These are phyloP conservation scores for Latrodectus geometricus DNA, from an alignment of 1,140 invertebrate species.

Conservation along the genomic window DNA sequence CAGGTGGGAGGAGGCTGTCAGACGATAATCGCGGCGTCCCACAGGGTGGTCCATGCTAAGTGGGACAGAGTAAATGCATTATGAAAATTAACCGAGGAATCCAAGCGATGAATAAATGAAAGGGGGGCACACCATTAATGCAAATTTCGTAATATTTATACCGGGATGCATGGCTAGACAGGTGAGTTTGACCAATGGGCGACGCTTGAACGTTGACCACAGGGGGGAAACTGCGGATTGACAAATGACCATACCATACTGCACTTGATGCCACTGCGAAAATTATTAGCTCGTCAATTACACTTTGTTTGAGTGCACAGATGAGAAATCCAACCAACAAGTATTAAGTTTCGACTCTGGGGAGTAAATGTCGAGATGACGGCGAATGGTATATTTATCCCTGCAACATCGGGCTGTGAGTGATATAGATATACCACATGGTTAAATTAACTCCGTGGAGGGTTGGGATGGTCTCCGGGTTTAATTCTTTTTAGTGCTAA, in stretches of 20 bases:
- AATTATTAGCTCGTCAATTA: slow-evolving; percentile 60
- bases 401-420: background rate
- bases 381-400: slow-evolving; percentile 27
- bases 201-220: slow-evolving; percentile 36
- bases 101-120: slow-evolving; percentile 55
- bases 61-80: slow-evolving; percentile 56
- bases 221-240: slow-evolving; percentile 30
- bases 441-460: slow-evolving; percentile 39
- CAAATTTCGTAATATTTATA: slow-evolving; percentile 60
- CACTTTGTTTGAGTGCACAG: slow-evolving; percentile 52
- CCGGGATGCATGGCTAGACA: slow-evolving; percentile 36
- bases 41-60: slow-evolving; percentile 36
- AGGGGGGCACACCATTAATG: slow-evolving; percentile 41
- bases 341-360: slow-evolving; percentile 38
- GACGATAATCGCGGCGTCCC: slow-evolving; percentile 17
- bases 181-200: slow-evolving; percentile 57
- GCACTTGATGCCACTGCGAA: slow-evolving; percentile 53
- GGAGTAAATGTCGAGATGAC: background rate
- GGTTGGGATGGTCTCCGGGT: slow-evolving; percentile 15
- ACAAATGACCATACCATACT: slow-evolving; percentile 46
- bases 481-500: slow-evolving; percentile 59
- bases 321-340: slow-evolving; percentile 52
- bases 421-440: slow-evolving; percentile 37
- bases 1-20: slow-evolving; percentile 45
- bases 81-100: slow-evolving; percentile 61